Evolutionary conservation across 2,888 invertebrate genomes (phyloP), one percentile per base, ranked within the genome.

Genomic region (Chironomus tentans): DNA sequence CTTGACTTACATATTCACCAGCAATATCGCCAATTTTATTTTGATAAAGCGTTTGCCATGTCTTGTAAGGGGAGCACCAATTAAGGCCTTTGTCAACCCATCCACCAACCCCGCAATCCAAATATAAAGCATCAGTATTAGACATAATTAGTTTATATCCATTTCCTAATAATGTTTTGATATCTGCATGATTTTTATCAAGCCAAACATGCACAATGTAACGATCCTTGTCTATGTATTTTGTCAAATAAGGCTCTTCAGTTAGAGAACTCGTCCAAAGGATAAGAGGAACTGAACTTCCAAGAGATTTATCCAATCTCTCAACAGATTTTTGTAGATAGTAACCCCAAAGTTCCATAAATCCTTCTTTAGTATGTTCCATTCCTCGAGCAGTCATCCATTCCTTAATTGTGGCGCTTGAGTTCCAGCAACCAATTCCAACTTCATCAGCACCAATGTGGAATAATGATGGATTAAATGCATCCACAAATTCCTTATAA

Each of bases 371-470:
- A 75, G 85, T 84, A 22, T 84, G 82, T 70, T 86, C 84, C 87
- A 89, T 89, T 3, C 87, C 85, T 79, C 86, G 85, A 38, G 85
- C 83, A 6, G 82, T 79, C 89, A 91, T 90, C 86, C 89, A 91
- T 46, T 87, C 82, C 76, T 85, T 87, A 74, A 93, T 89, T 77
- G 85, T 84, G 0, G 84, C 81, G 0, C 89, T 89, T 0, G 88
- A 86, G 79, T 90, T 90, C 92, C 92, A 92, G 81, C 92, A 92
- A 4, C 83, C 80, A 77, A 85, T 84, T 80, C 83, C 87, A 1
- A 90, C 91, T 81, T 92, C 92, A 80, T 92, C 92, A 0, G 92
- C 92, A 0, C 92, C 92, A 91, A 92, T 92, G 82, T 92, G 92
- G 84, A 92, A 92, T 4, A 92, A 85, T 79, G 91, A 91, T 0